Conservation (phyloP, 2,113 vertebrate genomes). For the Leptobrachium leishanense region DNA sequence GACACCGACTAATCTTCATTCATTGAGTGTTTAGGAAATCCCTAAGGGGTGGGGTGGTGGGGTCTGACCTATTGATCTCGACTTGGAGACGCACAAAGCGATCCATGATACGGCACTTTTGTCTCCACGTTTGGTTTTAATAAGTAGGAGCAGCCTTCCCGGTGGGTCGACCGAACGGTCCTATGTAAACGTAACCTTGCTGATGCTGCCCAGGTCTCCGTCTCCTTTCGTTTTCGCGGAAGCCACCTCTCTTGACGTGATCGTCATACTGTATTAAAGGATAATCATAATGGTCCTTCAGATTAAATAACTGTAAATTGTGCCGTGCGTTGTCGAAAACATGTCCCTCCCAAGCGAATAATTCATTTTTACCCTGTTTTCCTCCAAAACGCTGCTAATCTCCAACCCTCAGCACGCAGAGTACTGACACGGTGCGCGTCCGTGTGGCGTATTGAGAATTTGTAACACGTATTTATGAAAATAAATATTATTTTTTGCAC, state of each 20-base stretch:
- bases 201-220: too few relatives aligned
- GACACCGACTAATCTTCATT: conserved; percentile 13
- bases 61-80: conserved; percentile 15
- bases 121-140: neutral
- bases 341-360: neutral
- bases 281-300: neutral
- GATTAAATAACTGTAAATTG: neutral
- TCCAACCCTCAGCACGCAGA: neutral
- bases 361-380: neutral
- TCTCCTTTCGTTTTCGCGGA: neutral
- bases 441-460: too few relatives aligned
- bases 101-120: neutral
- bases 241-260: neutral
- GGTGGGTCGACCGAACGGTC: neutral
- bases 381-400: neutral
- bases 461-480: too few relatives aligned
- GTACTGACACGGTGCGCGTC: too few relatives aligned
- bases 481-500: too few relatives aligned
- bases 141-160: neutral
- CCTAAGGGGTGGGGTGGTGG: too few relatives aligned
- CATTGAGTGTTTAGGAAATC: neutral
- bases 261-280: neutral
- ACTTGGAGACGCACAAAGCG: neutral
- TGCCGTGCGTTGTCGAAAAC: neutral
- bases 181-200: too few relatives aligned